These are phyloP conservation scores for Drosophila varians DNA, from an alignment of 1,140 invertebrate species.

Conservation along the genomic window DNA sequence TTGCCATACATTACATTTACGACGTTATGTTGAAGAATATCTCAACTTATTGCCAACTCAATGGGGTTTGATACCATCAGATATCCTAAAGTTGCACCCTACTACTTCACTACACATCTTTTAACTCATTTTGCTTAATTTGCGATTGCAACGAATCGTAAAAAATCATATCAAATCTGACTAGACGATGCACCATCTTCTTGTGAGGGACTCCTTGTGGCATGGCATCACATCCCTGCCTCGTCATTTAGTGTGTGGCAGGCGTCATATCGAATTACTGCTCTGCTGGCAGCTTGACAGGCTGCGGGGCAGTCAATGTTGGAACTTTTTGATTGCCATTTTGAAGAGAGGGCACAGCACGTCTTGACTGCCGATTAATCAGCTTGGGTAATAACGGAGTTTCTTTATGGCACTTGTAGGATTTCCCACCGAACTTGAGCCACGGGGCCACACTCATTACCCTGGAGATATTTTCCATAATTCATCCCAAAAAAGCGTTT, in stretches of 20 bases:
- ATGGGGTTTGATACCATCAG: too few species aligned
- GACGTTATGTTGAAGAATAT: neutral
- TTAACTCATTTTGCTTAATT: constrained; percentile 46
- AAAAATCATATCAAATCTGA: constrained; percentile 56
- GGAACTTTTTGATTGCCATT: constrained; percentile 21
- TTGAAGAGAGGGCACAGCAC: constrained; percentile 11
- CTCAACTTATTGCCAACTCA: too few species aligned
- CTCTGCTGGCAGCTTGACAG: constrained; percentile 1
- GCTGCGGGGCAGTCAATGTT: constrained; percentile 8
- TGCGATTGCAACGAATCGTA: constrained; percentile 55
- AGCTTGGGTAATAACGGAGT: constrained; percentile 12
- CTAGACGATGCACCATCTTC: constrained; percentile 32
- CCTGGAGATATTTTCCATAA: constrained; percentile 28
- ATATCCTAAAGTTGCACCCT: neutral
- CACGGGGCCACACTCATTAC: constrained; percentile 13
- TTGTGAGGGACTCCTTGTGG: neutral
- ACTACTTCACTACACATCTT: neutral
- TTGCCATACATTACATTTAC: neutral
- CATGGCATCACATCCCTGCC: neutral
- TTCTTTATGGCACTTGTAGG: neutral
- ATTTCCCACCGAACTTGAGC: constrained; percentile 18
- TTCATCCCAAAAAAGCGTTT: constrained; percentile 15
- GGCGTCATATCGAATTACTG: constrained; percentile 30
- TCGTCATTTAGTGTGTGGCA: constrained; percentile 30
- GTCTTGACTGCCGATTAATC: constrained; percentile 15